phyloP scores from a whole-genome alignment of 2,888 invertebrate genomes.

The Campoplex capitator region DNA sequence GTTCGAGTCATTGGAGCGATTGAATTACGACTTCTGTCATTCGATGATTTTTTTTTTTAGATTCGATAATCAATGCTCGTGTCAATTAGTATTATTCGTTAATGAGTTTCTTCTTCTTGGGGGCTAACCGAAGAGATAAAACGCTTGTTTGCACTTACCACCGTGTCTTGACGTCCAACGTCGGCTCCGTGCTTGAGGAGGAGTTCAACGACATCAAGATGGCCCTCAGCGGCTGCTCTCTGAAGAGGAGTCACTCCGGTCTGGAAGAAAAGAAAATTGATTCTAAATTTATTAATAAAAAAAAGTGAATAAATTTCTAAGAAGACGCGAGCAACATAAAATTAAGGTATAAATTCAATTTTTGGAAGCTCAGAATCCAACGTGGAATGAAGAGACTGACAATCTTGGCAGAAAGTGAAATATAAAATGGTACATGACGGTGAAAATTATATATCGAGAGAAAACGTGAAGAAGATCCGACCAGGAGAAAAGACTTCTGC shows the following conservation, averaged over 20 bases:
- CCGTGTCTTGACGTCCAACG: constrained; percentile 91
- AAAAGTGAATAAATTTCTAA: not conserved
- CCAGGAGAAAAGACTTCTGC: not conserved
- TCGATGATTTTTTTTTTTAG: too few species aligned
- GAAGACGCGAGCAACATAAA: too few species aligned
- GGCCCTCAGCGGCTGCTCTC: constrained; percentile 93
- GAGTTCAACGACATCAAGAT: constrained; percentile 90
- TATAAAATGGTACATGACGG: too few species aligned
- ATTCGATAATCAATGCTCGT: too few species aligned
- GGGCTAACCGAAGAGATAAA: not conserved
- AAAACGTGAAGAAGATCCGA: too few species aligned
- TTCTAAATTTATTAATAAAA: not conserved
- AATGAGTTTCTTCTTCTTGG: not conserved
- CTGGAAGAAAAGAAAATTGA: constrained; percentile 82
- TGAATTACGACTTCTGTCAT: too few species aligned
- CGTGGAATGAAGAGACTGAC: too few species aligned
- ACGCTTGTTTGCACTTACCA: constrained; percentile 85
- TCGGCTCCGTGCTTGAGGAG: constrained; percentile 89
- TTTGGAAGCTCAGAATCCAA: too few species aligned
- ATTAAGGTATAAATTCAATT: too few species aligned
- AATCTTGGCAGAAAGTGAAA: too few species aligned
- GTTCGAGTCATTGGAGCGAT: too few species aligned
- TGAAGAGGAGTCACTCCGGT: constrained; percentile 92
- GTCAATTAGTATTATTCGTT: not conserved
- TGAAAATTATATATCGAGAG: too few species aligned